These are phyloP conservation scores for Psilanteris sp. DNA, from an alignment of 1,140 invertebrate genomes.

Conservation along the genomic window DNA sequence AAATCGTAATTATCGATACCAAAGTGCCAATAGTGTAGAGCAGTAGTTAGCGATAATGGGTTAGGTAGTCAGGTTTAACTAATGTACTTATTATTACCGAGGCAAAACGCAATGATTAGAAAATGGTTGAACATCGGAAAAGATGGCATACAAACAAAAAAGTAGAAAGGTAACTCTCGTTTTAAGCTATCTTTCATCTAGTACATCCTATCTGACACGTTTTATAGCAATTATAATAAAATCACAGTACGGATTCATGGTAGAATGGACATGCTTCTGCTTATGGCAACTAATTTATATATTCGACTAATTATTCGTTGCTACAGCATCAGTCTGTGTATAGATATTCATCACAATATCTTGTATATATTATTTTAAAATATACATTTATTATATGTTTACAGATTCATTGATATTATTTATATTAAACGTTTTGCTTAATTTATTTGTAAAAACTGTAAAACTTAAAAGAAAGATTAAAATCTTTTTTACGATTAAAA, in stretches of 20 bases:
- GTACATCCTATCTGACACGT: slow-evolving; percentile 27
- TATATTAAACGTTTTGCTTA: too few species aligned
- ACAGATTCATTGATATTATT: too few species aligned
- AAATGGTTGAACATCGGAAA: slow-evolving; percentile 13
- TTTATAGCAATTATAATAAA: slow-evolving; percentile 72
- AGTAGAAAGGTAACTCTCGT: slow-evolving; percentile 11
- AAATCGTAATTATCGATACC: slow-evolving; percentile 75
- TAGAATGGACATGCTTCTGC: slow-evolving; percentile 64
- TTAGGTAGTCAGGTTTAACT: slow-evolving; percentile 72
- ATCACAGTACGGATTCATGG: slow-evolving; percentile 58
- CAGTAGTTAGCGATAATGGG: slow-evolving; percentile 67
- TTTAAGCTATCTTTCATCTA: slow-evolving; percentile 35
- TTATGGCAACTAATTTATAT: slow-evolving; percentile 50
- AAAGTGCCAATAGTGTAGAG: slow-evolving; percentile 65
- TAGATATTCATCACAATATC: slow-evolving; percentile 17
- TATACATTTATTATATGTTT: too few species aligned
- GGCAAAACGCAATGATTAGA: slow-evolving; percentile 13
- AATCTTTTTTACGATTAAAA: too few species aligned
- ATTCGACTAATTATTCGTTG: slow-evolving; percentile 34
- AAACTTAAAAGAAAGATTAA: too few species aligned
- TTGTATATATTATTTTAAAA: too few species aligned
- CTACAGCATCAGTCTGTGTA: slow-evolving; percentile 28
- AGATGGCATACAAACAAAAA: slow-evolving; percentile 9
- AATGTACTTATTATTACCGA: slow-evolving; percentile 72
- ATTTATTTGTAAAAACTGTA: too few species aligned